Evolutionary conservation across 2,113 vertebrate genomes (phyloP), one percentile per base, ranked within the genome.

Genomic region (Xiphias gladius): DNA sequence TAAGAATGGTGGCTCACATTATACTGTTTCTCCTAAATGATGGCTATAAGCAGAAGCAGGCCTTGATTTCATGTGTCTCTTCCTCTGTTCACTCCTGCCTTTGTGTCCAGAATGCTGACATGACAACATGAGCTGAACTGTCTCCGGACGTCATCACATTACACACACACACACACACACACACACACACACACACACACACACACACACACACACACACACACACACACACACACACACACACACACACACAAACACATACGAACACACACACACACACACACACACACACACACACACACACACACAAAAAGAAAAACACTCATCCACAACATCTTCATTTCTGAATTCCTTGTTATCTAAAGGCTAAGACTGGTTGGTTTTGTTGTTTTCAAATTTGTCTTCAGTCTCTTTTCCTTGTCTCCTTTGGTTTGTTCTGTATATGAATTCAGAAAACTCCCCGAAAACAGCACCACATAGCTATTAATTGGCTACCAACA

Each of bases 41-140:
- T 69, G 75, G 32, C 68, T 84, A 80, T 87, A 82, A 88, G 82
- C 82, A 73, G 88, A 86, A 30, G 73, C 72, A 43, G 41, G 39
- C 57, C 61, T 73, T 63, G 54, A 80, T 81, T 72, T 77, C 37
- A 39, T 74, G 65, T 26, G 43, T 82, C 59, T 82, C 24, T 65
- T 54, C 67, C 63, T 86, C 63, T 84, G 84, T 88, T 90, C 83
- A 77, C 73, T 68, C 84, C 66, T 81, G 43, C 59, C 55, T 86
- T 85, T 92, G 84, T 89, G 84, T 86, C 61, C 48, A 84, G 73
- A 87, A 85, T 87, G 71, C 89, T 87, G 86, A 91, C 74, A 37
- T 83, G 54, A 71, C 76, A 80, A 61, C 75, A 50, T 13, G 19
- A 82, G 30, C 0, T 52, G 46, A 52, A 55, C 65, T 62, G 55